These are phyloP conservation scores for Knipowitschia caucasica DNA, from an alignment of 2,797 vertebrate genomes.

Conservation along the genomic window DNA sequence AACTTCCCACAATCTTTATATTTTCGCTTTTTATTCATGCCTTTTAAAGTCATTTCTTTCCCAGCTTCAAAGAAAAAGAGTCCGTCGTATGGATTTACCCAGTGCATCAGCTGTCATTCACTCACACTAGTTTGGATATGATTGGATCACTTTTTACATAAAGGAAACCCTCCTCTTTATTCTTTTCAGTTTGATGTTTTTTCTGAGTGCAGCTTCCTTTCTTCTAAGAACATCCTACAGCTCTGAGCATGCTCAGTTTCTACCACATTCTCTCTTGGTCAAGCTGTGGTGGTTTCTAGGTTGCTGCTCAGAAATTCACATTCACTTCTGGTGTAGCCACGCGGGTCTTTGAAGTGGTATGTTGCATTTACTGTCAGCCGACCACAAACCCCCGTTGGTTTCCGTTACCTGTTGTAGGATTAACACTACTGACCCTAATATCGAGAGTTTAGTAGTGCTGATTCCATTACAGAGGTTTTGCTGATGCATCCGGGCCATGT, in stretches of 20 bases:
- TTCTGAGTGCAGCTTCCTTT: constrained; percentile 44
- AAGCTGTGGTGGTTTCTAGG: constrained; percentile 13
- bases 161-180: constrained; percentile 52
- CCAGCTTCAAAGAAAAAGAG: not conserved
- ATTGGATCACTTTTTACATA: constrained; percentile 15
- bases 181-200: constrained; percentile 7
- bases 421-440: constrained; percentile 28
- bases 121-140: constrained; percentile 10
- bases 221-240: constrained; percentile 49
- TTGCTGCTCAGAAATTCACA: constrained; percentile 41
- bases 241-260: not conserved
- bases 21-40: not conserved
- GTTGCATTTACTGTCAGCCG: constrained; percentile 50
- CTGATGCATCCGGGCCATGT: constrained; percentile 8
- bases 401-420: constrained; percentile 17
- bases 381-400: constrained; percentile 39
- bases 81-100: not conserved
- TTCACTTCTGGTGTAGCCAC: constrained; percentile 47
- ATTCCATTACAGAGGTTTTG: not conserved
- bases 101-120: not conserved
- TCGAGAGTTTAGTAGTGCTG: not conserved
- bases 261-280: constrained; percentile 18
- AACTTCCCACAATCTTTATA: constrained; percentile 1
- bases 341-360: constrained; percentile 53
- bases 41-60: not conserved